phyloP scores from a whole-genome alignment of 2,888 invertebrate species.

The Mythimna albipuncta region DNA sequence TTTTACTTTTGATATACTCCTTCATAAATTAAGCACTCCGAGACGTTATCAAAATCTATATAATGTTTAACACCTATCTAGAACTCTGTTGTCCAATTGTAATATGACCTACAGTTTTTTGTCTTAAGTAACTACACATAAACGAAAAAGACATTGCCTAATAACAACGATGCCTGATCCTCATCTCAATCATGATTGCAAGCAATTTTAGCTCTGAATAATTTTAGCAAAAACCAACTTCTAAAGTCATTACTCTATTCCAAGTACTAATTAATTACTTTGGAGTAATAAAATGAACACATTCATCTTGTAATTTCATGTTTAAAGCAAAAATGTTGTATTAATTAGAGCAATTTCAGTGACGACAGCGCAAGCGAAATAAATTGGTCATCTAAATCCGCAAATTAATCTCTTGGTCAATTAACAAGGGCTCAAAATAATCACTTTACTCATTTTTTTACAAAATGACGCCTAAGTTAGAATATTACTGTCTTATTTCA shows the following conservation, averaged over 20 bases:
- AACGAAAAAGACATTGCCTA: constrained; percentile 16
- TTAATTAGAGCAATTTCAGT: constrained; percentile 10
- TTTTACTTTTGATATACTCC: neutral
- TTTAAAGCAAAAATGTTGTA: constrained; percentile 8
- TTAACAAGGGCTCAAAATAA: neutral
- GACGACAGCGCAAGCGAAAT: constrained; percentile 9
- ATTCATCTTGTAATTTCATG: constrained; percentile 21
- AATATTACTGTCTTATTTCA: neutral
- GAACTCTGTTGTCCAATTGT: neutral
- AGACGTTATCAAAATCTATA: neutral
- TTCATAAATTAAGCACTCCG: neutral
- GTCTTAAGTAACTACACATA: constrained; percentile 8
- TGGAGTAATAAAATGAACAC: constrained; percentile 20
- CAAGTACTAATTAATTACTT: constrained; percentile 39
- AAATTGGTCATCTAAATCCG: neutral
- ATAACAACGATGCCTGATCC: constrained; percentile 21
- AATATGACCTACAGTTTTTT: constrained; percentile 31
- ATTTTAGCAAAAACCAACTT: constrained; percentile 15
- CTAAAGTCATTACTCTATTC: constrained; percentile 11
- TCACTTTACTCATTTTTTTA: neutral
- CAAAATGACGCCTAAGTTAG: neutral
- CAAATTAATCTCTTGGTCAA: neutral
- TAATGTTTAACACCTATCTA: neutral
- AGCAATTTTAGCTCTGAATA: constrained; percentile 2
- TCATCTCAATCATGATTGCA: constrained; percentile 12